Base-by-base conservation (phyloP, 2,113 vertebrate species). In the Odocoileus hemionus region DNA sequence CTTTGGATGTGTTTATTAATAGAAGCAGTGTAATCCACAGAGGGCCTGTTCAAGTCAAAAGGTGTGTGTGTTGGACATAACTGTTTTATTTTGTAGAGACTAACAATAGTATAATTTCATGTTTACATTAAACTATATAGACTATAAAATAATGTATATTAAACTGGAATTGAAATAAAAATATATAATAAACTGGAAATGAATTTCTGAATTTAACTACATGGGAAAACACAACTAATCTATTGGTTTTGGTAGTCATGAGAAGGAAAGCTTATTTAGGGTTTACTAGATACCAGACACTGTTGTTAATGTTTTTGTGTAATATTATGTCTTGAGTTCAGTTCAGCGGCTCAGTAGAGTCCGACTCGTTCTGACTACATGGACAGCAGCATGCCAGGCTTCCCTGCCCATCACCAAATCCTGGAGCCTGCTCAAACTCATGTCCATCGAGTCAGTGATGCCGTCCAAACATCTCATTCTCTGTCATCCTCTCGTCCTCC, bases 351-450 rank as follows among this genome's bases (percentile, higher is more conserved):
- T 36, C n/a, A 70, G 64, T 36, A 70, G n/a, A 36, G n/a, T 36
- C 9, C 11, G 9, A 70, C 17, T 70, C 1, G 0, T 70, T 23
- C 64, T 36, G n/a, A 70, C 8, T 0, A 21, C n/a, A 70, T 70
- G 4, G n/a, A 36, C n/a, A 70, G 64, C 64, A 23, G 17, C n/a
- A 36, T 70, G 9, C n/a, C n/a, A 70, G 64, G 17, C 64, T 36
- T 70, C n/a, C 64, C 9, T 67, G 64, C 21, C 21, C 9, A 70
- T 70, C n/a, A 70, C n/a, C n/a, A 70, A 12, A 2, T 70, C n/a
- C 64, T 0, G 0, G n/a, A 36, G n/a, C 2, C 23, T 36, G 9
- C 64, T 70, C n/a, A 70, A 23, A 70, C n/a, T 36, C n/a, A 5
- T 70, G 19, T 70, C n/a, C 19, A 21, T 70, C 0, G 5, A 70